Base-by-base conservation (phyloP, 2,888 invertebrate genomes). In the Omphaloscelis lunosa region DNA sequence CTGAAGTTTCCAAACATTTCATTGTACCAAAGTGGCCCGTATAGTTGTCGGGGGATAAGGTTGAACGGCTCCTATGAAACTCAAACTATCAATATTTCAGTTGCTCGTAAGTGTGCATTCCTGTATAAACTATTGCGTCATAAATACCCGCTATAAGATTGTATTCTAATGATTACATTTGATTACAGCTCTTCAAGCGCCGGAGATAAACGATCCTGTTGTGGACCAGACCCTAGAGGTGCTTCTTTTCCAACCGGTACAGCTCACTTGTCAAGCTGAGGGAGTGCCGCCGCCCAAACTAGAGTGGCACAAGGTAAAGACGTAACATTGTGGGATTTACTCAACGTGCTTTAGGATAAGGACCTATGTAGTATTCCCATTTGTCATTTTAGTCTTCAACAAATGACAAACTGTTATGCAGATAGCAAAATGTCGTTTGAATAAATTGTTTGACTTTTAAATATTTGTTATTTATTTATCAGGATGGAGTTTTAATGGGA, bases 231-330 rank as follows among this genome's bases (percentile, higher is more conserved):
- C 88, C 23, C 86, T 88, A 56, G 91, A 92, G 70, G 92, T 93
- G 0, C 86, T 86, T 27, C 91, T 86, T 9, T 91, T 83, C 66
- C 91, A 93, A 76, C 86, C 87, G 11, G 84, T 93, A 5, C 81
- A 94, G 68, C 94, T 98, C 34, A 93, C 92, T 53, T 98, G 98
- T 81, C 91, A 93, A 59, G 97, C 97, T 1, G 90, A 90, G 58
- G 97, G 97, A 6, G 96, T 97, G 56, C 98, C 98, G 0, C 96
- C 95, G 68, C 98, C 98, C 0, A 91, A 84, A 1, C 96, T 98
- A 1, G 93, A 91, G 0, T 98, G 98, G 98, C 97, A 94, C 84
- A 98, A 98, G 97, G 98, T 98, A 97, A 91, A 90, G 41, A 77
- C 48, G 41, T 58, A 45, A 51, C 12, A 62, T 15, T 75, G 29